These are phyloP conservation scores for Aphis craccivora DNA, from an alignment of 1,140 invertebrate species.

Conservation along the genomic window DNA sequence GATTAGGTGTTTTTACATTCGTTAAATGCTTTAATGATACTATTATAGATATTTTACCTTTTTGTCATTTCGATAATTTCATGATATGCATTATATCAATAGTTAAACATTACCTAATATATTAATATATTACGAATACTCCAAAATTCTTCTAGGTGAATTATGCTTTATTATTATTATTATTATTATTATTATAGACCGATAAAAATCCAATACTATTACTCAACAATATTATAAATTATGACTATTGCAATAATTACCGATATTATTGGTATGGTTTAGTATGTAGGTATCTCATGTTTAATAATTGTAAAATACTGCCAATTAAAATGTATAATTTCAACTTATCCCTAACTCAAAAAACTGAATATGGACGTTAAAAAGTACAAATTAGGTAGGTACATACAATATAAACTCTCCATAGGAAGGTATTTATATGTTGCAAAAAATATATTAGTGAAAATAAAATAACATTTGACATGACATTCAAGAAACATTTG, in stretches of 20 bases:
- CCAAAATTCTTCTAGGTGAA: neutral
- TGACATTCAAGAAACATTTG: neutral
- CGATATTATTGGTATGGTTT: no score
- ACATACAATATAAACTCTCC: no score
- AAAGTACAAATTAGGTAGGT: no score
- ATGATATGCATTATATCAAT: neutral
- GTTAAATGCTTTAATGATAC: neutral
- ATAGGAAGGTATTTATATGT: no score
- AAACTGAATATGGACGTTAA: no score
- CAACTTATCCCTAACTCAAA: no score
- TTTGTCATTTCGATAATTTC: neutral
- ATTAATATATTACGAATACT: neutral
- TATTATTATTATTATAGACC: neutral
- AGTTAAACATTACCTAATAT: no score
- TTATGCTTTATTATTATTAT: neutral
- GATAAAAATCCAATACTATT: neutral
- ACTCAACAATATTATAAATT: neutral
- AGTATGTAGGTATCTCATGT: no score
- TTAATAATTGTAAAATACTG: no score
- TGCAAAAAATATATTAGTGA: neutral
- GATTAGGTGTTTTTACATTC: neutral
- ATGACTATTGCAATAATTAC: no score
- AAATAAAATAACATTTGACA: neutral
- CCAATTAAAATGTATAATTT: no score
- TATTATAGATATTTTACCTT: neutral